Evolutionary conservation across 2,888 invertebrate species (phyloP), one percentile per base, ranked within the genome.

Genomic region (Diaperis boleti): DNA sequence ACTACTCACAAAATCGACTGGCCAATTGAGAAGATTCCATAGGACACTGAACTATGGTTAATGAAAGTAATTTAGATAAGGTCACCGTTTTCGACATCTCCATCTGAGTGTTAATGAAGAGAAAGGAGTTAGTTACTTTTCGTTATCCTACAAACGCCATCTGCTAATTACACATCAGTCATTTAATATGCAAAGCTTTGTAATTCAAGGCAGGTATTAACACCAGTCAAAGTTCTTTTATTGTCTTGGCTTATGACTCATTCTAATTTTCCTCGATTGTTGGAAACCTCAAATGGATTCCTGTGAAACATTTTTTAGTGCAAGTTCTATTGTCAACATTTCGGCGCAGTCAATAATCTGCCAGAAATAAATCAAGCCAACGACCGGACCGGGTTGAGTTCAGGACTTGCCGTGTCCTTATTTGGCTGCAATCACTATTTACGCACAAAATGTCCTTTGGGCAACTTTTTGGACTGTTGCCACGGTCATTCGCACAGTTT

Each of bases 31-130:
- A 26, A 26, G 26, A 8, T 26, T 26, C n/a, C 26, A 26, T 5
- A 26, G 45, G 13, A n/a, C 15, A 3, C 35, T 39, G 11, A 52
- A 52, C 17, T 22, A 20, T 17, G 29, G 15, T 55, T 55, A 55
- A 55, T 55, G 55, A 55, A 55, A 55, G 55, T 55, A 55, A 55
- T 42, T 55, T 55, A 31, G 55, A 41, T 35, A 33, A 41, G 55
- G 55, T 55, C 55, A 42, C 11, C 42, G 11, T 55, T 42, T 55
- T 52, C 3, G 45, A 11, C 26, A 45, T 39, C 18, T 11, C 10
- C 47, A 31, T 49, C 47, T 52, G 52, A n/a, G 4, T 20, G 52
- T 13, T 52, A 52, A 52, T 45, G 26, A 29, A 10, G 49, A 49
- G 49, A 49, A 49, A 49, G 49, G 33, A 49, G 47, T n/a, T n/a